phyloP scores from a whole-genome alignment of 35 echinoderm and acorn worm genomes.

The Ophioderma brevispina region DNA sequence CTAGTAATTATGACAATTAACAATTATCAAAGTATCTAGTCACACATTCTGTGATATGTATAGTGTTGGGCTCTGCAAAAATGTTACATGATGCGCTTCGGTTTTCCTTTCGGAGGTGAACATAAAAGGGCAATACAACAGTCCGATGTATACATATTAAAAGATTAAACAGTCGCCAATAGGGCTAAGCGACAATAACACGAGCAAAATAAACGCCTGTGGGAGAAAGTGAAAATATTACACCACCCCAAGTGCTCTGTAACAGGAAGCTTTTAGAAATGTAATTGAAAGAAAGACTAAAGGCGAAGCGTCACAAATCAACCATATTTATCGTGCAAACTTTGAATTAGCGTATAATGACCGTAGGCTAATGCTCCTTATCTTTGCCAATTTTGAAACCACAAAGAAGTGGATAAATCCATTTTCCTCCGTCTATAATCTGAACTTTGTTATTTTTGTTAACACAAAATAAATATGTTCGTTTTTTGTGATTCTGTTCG shows the following conservation, averaged over 20 bases:
- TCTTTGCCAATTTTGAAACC: background rate
- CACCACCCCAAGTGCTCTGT: background rate
- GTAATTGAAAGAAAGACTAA: conserved; percentile 5
- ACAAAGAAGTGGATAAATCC: background rate
- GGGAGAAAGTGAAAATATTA: conserved; percentile 4
- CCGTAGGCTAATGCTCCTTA: background rate
- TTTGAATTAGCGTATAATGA: background rate
- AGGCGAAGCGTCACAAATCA: background rate
- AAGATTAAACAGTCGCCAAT: conserved; percentile 10
- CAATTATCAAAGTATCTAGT: background rate
- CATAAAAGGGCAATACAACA: conserved; percentile 6
- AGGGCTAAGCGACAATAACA: conserved; percentile 9
- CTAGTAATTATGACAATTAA: background rate
- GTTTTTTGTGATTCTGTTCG: background rate
- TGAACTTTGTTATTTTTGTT: background rate
- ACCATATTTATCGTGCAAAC: conserved; percentile 7
- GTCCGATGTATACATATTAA: conserved; percentile 4
- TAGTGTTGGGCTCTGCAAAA: background rate
- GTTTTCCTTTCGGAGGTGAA: background rate
- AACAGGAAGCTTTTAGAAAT: background rate
- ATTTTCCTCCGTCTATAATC: background rate
- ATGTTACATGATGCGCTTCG: background rate
- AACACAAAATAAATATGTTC: background rate
- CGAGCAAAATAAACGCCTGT: background rate
- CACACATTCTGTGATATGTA: background rate